phyloP scores from a whole-genome alignment of 2,888 invertebrate genomes.

The Lasioglossum malachurum region DNA sequence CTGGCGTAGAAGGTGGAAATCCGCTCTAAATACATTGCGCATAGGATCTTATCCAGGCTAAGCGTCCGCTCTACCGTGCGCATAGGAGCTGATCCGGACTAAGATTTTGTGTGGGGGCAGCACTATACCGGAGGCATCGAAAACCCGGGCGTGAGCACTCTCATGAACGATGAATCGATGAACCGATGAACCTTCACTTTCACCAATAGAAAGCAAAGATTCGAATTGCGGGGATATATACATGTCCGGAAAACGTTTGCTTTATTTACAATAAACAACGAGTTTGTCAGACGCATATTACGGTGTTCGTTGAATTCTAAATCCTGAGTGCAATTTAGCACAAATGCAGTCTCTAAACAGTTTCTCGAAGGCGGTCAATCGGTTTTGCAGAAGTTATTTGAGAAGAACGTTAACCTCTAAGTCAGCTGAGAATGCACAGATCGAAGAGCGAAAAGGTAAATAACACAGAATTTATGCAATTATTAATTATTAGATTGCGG shows the following conservation, averaged over 20 bases:
- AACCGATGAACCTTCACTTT: too few species aligned
- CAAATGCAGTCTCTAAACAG: slow-evolving; percentile 48
- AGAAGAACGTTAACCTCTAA: slow-evolving; percentile 47
- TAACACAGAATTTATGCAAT: background rate
- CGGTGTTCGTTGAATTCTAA: background rate
- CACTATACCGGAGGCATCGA: too few species aligned
- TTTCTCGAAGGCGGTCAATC: slow-evolving; percentile 12
- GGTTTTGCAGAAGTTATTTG: background rate
- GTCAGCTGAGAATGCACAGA: slow-evolving; percentile 15
- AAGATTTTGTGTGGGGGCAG: too few species aligned
- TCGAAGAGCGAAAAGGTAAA: slow-evolving; percentile 41
- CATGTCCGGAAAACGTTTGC: background rate
- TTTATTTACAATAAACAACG: background rate
- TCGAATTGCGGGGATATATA: background rate
- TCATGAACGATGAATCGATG: background rate
- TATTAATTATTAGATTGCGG: too few species aligned
- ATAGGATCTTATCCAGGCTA: too few species aligned
- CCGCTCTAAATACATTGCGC: too few species aligned
- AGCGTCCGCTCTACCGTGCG: too few species aligned
- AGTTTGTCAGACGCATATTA: background rate
- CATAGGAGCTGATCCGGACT: too few species aligned
- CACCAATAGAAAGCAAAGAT: background rate
- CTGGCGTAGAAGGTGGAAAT: too few species aligned
- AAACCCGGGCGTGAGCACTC: too few species aligned
- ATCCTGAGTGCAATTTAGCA: background rate